Percentiles rank a stretch among this genome's conserved stretches.
Evolutionary conservation across 2,113 vertebrate genomes (phyloP).

Genomic region (Notarius lentiginosus): DNA sequence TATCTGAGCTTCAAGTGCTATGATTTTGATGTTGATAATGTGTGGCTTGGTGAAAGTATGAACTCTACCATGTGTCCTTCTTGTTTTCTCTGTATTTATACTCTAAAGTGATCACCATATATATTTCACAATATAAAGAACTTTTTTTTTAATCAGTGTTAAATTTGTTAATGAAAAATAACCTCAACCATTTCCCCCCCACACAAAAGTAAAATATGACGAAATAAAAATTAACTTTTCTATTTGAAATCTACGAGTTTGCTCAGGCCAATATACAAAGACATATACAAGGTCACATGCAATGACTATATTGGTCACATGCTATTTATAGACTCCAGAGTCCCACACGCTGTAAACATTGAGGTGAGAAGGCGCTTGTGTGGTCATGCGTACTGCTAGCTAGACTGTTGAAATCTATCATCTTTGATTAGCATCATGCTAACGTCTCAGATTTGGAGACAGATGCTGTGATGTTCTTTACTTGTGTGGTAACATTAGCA

Average conservation of each 20-base stretch:
- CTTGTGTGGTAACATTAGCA: not conserved
- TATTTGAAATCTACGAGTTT: not conserved
- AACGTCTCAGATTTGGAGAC: not conserved
- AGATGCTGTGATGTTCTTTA: not conserved
- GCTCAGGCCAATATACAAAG: not conserved
- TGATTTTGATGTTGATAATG: too few species aligned
- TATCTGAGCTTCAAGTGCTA: too few species aligned
- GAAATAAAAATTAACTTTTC: not conserved
- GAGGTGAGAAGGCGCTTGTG: too few species aligned
- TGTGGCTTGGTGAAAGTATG: too few species aligned
- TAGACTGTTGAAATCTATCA: not conserved
- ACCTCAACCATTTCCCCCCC: not conserved
- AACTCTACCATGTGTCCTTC: too few species aligned
- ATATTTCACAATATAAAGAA: not conserved
- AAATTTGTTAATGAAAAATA: not conserved
- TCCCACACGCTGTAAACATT: too few species aligned
- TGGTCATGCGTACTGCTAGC: not conserved
- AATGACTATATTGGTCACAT: too few species aligned
- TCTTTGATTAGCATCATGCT: not conserved
- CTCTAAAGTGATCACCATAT: not conserved
- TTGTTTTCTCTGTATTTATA: not conserved
- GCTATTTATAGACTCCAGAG: too few species aligned
- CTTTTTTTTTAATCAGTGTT: not conserved
- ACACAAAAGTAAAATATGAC: not conserved
- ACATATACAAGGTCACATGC: too few species aligned